Percentiles rank a stretch among this genome's conserved stretches.
phyloP scores from a whole-genome alignment of 2,113 vertebrate species.

The Dromiciops gliroides region DNA sequence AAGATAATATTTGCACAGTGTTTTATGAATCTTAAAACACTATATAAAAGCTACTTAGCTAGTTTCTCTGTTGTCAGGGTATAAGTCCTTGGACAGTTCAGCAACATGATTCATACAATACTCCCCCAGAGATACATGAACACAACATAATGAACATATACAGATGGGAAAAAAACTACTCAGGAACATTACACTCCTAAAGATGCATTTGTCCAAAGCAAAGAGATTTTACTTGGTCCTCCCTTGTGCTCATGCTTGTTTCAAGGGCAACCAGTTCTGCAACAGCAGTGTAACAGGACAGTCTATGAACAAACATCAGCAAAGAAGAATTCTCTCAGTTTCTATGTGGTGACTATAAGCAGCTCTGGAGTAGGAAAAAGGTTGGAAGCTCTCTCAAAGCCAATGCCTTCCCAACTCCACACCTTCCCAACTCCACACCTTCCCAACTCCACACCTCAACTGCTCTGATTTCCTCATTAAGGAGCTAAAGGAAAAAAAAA shows the following conservation, averaged over 20 bases:
- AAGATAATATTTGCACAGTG: background rate
- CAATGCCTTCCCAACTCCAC: constrained; percentile 29
- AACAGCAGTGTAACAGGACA: background rate
- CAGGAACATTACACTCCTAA: background rate
- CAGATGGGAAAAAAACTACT: background rate
- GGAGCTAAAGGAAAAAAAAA: constrained; percentile 42
- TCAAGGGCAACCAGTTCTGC: background rate
- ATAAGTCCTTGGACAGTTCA: too few species aligned
- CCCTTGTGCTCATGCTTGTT: background rate
- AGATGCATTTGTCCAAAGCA: background rate
- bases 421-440: too few species aligned
- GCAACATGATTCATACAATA: too few species aligned
- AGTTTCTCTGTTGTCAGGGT: too few species aligned
- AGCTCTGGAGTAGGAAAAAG: background rate
- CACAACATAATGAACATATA: background rate
- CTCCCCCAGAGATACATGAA: too few species aligned
- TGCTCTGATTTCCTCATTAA: constrained; percentile 45
- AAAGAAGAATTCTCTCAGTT: background rate
- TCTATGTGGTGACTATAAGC: background rate
- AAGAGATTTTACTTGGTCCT: background rate
- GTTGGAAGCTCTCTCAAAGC: background rate
- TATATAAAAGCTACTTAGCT: too few species aligned
- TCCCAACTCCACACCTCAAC: constrained; percentile 23
- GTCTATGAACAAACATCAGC: background rate
- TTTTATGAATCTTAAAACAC: too few species aligned